Evolutionary conservation across 2,113 vertebrate genomes (phyloP).

Genomic region (Lophius piscatorius): DNA sequence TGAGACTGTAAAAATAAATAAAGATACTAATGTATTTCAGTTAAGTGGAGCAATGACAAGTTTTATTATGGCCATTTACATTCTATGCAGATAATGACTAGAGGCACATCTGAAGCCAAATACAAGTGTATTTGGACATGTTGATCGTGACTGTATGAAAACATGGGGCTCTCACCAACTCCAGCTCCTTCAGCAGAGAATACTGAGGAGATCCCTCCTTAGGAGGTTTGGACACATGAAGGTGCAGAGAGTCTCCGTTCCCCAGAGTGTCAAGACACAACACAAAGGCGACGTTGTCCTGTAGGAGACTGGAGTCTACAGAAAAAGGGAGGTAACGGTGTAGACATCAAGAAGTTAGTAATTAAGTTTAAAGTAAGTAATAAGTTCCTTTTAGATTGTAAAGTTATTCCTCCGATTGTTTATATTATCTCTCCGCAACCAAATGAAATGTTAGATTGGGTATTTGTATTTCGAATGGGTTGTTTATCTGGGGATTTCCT

Average conservation of each 20-base stretch:
- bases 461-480: no score
- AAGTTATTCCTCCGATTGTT: no score
- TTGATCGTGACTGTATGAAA: background rate
- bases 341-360: background rate
- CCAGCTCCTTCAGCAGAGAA: slow-evolving; percentile 90
- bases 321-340: background rate
- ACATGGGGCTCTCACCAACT: slow-evolving; percentile 77
- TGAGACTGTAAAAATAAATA: no score
- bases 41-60: no score
- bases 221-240: slow-evolving; percentile 96
- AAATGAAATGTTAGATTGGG: no score
- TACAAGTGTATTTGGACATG: background rate
- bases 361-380: no score
- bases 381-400: no score
- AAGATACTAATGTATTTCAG: no score
- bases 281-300: slow-evolving; percentile 97
- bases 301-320: slow-evolving; percentile 95
- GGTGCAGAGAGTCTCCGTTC: slow-evolving; percentile 85
- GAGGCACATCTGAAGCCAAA: background rate
- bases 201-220: slow-evolving; percentile 93
- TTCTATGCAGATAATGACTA: no score
- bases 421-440: no score
- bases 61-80: no score
- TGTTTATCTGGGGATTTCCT: no score
- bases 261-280: slow-evolving; percentile 96